Conservation (phyloP, 1,140 invertebrate genomes). For the Bombus affinis region DNA sequence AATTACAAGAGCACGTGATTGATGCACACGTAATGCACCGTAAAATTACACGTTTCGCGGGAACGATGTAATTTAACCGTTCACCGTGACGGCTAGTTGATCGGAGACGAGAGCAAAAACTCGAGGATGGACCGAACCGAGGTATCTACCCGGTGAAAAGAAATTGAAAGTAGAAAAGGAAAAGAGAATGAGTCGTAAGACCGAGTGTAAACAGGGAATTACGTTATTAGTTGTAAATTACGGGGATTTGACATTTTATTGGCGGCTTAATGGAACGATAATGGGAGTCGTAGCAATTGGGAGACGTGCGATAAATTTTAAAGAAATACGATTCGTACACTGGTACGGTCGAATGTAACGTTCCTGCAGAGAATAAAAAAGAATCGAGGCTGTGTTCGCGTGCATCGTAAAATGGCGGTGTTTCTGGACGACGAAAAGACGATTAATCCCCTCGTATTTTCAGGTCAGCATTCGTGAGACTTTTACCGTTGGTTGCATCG, state of each 20-base stretch:
- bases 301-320: background rate
- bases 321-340: slow-evolving; percentile 8
- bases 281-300: background rate
- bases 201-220: background rate
- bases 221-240: background rate
- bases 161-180: background rate
- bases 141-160: background rate
- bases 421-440: too few species aligned
- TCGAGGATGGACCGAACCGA: background rate
- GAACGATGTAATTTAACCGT: slow-evolving; percentile 23
- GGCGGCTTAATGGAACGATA: background rate
- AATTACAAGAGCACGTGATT: background rate
- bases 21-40: slow-evolving; percentile 13
- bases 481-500: background rate
- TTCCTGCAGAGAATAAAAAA: background rate
- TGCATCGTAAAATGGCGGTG: slow-evolving; percentile 1
- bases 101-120: background rate
- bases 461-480: background rate
- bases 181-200: too few species aligned
- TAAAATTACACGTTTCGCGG: slow-evolving; percentile 21
- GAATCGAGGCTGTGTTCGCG: background rate
- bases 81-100: background rate
- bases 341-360: background rate
- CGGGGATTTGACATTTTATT: background rate
- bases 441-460: background rate